phyloP scores from a whole-genome alignment of 2,888 invertebrate genomes.

The Lochmaea crataegi region DNA sequence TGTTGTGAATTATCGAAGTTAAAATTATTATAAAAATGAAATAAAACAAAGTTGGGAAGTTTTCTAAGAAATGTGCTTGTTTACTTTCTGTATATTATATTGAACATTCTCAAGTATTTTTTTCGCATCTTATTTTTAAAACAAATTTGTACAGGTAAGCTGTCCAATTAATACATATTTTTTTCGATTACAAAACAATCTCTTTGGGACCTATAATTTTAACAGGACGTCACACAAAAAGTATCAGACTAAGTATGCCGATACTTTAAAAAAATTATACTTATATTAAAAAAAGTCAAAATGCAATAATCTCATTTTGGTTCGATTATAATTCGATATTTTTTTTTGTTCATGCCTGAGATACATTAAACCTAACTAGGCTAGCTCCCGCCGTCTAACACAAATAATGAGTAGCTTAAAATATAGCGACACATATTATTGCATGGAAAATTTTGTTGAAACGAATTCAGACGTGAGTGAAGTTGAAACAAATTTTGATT shows the following conservation, averaged over 20 bases:
- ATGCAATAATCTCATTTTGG: slow-evolving; percentile 29
- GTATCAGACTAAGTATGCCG: slow-evolving; percentile 13
- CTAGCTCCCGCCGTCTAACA: not conserved
- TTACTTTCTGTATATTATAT: slow-evolving; percentile 15
- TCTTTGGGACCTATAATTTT: slow-evolving; percentile 4
- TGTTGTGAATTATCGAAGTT: too few species aligned
- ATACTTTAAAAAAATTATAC: slow-evolving; percentile 20
- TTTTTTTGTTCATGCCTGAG: slow-evolving; percentile 23
- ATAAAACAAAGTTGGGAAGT: not conserved
- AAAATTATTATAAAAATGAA: slow-evolving; percentile 2
- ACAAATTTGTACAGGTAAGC: slow-evolving; percentile 14
- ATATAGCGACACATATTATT: not conserved
- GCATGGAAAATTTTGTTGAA: not conserved
- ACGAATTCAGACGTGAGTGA: not conserved
- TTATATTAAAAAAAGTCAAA: slow-evolving; percentile 14
- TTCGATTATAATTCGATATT: slow-evolving; percentile 19
- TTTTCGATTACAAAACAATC: slow-evolving; percentile 9
- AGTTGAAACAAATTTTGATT: not conserved
- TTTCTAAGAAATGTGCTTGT: slow-evolving; percentile 15
- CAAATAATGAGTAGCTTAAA: not conserved
- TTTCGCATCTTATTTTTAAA: slow-evolving; percentile 5
- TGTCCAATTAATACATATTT: slow-evolving; percentile 13
- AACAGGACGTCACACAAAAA: slow-evolving; percentile 17
- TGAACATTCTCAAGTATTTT: slow-evolving; percentile 9
- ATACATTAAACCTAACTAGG: slow-evolving; percentile 22